These are phyloP conservation scores for Crocuta crocuta DNA, from an alignment of 2,113 vertebrate genomes.

Conservation along the genomic window DNA sequence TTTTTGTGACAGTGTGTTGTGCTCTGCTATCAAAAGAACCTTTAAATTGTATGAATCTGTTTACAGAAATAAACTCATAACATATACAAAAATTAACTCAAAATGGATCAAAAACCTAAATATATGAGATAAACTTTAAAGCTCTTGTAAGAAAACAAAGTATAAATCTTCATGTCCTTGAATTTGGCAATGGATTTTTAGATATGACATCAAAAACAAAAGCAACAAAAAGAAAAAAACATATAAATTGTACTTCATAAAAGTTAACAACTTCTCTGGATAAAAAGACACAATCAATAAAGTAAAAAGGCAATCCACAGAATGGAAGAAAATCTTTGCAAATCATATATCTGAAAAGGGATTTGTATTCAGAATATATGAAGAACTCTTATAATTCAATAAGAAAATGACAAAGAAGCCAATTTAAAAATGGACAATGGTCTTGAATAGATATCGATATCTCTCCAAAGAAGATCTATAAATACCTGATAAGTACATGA, in stretches of 20 bases:
- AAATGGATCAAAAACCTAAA: conserved; percentile 20
- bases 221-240: not conserved
- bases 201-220: not conserved
- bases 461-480: not conserved
- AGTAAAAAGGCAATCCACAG: not conserved
- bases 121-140: conserved; percentile 9
- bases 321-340: not conserved
- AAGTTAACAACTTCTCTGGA: not conserved
- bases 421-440: not conserved
- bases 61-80: not conserved
- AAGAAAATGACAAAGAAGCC: not conserved
- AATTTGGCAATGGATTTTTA: not conserved
- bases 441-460: not conserved
- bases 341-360: not conserved
- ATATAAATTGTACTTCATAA: not conserved
- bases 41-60: not conserved
- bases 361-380: not conserved
- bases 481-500: not conserved
- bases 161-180: not conserved
- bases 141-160: not conserved
- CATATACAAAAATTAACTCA: not conserved
- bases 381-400: not conserved
- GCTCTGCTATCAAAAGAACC: not conserved
- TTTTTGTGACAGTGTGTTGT: not conserved
- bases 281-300: not conserved